Percentiles rank a stretch among this genome's conserved stretches.
Conservation (phyloP, 2,888 invertebrate genomes). For the Nezara viridula region DNA sequence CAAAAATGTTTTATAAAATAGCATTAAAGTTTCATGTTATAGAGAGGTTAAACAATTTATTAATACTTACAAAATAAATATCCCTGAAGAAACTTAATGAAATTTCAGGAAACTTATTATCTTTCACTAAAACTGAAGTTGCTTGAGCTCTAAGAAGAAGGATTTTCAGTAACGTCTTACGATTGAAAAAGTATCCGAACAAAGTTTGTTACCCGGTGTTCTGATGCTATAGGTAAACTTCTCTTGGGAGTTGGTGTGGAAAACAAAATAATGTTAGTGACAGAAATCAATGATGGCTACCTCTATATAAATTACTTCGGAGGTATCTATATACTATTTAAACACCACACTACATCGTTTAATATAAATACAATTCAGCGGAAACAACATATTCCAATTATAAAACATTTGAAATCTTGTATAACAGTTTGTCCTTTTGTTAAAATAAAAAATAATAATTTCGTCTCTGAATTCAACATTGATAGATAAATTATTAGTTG, state of each 20-base stretch:
- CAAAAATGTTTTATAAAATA: too few relatives aligned
- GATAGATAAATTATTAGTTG: too few relatives aligned
- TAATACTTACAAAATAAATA: neutral
- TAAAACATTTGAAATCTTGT: too few relatives aligned
- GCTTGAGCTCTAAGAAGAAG: neutral
- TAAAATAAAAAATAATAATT: too few relatives aligned
- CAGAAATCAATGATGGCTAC: neutral
- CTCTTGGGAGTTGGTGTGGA: neutral
- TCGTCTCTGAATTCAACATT: too few relatives aligned
- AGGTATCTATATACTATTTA: too few relatives aligned
- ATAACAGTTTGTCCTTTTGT: too few relatives aligned
- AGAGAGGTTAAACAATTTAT: too few relatives aligned
- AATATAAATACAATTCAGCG: too few relatives aligned
- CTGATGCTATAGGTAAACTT: constrained; percentile 19
- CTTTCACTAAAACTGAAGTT: constrained; percentile 14
- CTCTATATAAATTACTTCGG: neutral
- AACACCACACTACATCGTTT: too few relatives aligned
- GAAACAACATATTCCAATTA: too few relatives aligned
- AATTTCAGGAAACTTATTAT: constrained; percentile 11
- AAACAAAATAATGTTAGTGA: neutral
- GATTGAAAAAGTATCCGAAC: neutral
- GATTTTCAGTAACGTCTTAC: constrained; percentile 3
- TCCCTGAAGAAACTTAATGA: neutral
- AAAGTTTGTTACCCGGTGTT: neutral
- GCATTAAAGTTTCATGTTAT: too few relatives aligned